Percentiles rank a stretch among this genome's conserved stretches.
Conservation (phyloP, 2,888 invertebrate genomes). For the Sarcophaga rosellei region DNA sequence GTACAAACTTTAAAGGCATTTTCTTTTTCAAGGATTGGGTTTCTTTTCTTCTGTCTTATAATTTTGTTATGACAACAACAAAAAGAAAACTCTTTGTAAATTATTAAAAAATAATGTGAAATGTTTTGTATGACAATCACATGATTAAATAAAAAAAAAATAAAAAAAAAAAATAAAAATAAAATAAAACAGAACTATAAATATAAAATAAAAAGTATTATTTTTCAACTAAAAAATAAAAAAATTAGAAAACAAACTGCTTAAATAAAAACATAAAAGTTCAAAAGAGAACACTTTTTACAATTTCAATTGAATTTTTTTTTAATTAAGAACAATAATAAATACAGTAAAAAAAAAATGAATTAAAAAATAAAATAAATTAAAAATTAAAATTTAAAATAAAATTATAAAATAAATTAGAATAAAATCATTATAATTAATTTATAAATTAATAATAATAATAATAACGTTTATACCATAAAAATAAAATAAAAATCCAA, state of each 20-base stretch:
- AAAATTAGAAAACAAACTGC: conserved; percentile 20
- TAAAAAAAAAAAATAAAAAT: conserved; percentile 29
- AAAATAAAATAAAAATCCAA: conserved; percentile 1
- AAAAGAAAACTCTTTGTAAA: conserved; percentile 73
- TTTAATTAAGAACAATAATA: conserved; percentile 42
- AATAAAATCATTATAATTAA: too few species aligned
- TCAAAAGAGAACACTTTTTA: conserved; percentile 61
- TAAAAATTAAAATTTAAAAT: conserved; percentile 48
- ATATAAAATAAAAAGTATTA: conserved; percentile 38
- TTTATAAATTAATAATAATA: too few species aligned
- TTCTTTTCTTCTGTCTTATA: too few species aligned
- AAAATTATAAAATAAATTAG: conserved; percentile 18
- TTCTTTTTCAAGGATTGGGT: too few species aligned
- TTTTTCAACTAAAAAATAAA: conserved; percentile 47
- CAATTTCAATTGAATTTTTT: conserved; percentile 55
- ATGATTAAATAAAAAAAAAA: conserved; percentile 76
- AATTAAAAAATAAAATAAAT: conserved; percentile 56
- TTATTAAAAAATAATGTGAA: conserved; percentile 81
- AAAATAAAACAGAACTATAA: too few species aligned
- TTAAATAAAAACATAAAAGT: conserved; percentile 15
- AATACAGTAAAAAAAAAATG: too few species aligned
- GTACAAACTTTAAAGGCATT: too few species aligned
- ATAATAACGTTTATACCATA: conserved; percentile 6
- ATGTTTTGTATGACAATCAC: conserved; percentile 82
- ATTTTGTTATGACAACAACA: conserved; percentile 33